Evolutionary conservation across 1,140 invertebrate species (phyloP).

Genomic region (Temnothorax curvispinosus): DNA sequence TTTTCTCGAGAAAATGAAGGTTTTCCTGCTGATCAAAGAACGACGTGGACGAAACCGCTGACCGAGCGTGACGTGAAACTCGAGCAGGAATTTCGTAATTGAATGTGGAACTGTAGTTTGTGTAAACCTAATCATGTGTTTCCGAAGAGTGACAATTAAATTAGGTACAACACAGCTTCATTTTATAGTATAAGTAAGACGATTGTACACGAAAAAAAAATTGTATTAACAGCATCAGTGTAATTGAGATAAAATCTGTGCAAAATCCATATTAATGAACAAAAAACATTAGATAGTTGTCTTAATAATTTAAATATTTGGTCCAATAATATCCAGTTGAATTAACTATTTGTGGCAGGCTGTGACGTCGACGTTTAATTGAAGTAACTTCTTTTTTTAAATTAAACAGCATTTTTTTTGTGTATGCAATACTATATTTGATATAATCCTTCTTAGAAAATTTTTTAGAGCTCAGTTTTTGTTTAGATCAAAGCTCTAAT

Average conservation of each 20-base stretch:
- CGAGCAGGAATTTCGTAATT: neutral
- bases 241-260: too few species aligned
- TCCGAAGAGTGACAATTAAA: neutral
- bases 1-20: slow-evolving; percentile 22
- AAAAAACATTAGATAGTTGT: too few species aligned
- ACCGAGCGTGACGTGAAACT: neutral
- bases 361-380: too few species aligned
- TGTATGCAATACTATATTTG: too few species aligned
- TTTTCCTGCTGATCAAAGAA: slow-evolving; percentile 31
- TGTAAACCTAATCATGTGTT: neutral
- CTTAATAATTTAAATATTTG: too few species aligned
- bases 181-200: neutral
- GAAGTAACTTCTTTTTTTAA: too few species aligned
- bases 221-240: too few species aligned
- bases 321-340: too few species aligned
- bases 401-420: too few species aligned
- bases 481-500: neutral
- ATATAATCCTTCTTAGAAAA: neutral
- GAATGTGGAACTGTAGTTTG: neutral
- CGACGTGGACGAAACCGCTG: neutral
- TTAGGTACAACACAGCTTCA: neutral
- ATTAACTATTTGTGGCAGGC: too few species aligned
- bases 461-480: neutral
- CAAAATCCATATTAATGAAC: too few species aligned
- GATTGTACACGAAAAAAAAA: too few species aligned